phyloP scores from a whole-genome alignment of 2,113 vertebrate species.

The Pongo abelii region DNA sequence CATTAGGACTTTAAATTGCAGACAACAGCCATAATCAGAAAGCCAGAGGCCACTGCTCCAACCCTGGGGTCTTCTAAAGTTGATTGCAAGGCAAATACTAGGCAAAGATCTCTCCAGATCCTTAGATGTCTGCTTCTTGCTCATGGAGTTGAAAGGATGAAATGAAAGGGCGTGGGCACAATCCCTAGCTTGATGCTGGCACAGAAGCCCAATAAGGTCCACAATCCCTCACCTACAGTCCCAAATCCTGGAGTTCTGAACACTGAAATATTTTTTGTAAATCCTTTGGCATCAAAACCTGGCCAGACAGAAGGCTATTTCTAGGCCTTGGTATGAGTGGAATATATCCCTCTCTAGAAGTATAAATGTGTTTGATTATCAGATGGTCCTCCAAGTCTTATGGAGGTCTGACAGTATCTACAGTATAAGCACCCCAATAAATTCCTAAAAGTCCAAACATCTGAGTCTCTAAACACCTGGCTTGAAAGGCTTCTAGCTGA shows the following conservation, averaged over 20 bases:
- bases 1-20: neutral
- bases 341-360: neutral
- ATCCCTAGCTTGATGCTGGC: neutral
- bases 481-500: neutral
- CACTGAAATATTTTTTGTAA: neutral
- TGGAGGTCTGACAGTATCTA: neutral
- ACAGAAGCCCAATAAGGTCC: neutral
- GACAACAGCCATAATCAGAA: neutral
- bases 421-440: neutral
- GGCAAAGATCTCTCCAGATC: neutral
- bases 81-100: neutral
- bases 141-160: neutral
- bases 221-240: too few relatives aligned
- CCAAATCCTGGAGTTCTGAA: neutral
- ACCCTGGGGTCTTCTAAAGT: neutral
- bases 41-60: neutral
- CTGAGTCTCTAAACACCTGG: neutral
- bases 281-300: neutral
- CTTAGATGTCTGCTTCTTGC: neutral
- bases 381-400: neutral
- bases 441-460: neutral
- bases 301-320: neutral
- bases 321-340: neutral
- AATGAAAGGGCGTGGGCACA: neutral
- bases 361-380: neutral